These are phyloP conservation scores for Lacanobia oleracea DNA, from an alignment of 2,888 invertebrate species.

Conservation along the genomic window DNA sequence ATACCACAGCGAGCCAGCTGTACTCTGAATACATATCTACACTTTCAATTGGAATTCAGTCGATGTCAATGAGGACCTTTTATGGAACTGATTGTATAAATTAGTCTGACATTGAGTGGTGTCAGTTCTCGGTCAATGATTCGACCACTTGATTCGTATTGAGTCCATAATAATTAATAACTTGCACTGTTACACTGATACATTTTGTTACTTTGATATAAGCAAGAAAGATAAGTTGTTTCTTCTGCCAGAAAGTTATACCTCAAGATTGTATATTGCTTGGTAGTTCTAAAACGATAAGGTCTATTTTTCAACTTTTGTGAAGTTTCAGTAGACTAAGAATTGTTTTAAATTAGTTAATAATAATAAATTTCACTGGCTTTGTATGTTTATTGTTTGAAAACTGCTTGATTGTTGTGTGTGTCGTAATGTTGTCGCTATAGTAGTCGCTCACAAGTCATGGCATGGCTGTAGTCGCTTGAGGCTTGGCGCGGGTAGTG, in stretches of 20 bases:
- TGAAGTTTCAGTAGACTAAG: background rate
- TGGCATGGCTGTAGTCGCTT: slow-evolving; percentile 31
- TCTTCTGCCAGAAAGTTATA: background rate
- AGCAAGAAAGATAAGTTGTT: background rate
- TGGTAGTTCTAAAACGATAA: background rate
- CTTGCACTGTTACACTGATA: background rate
- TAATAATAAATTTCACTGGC: background rate
- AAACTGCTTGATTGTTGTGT: slow-evolving; percentile 19
- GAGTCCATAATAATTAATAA: background rate
- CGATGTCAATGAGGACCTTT: slow-evolving; percentile 31
- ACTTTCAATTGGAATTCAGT: slow-evolving; percentile 38
- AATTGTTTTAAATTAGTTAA: background rate
- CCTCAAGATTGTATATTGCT: background rate
- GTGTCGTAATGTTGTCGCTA: slow-evolving; percentile 12
- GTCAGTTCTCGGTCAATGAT: slow-evolving; percentile 49
- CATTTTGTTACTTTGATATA: slow-evolving; percentile 2
- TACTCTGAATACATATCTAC: slow-evolving; percentile 17
- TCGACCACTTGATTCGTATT: slow-evolving; percentile 14
- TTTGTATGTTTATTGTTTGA: background rate
- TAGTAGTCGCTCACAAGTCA: slow-evolving; percentile 21
- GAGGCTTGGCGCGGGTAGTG: slow-evolving; percentile 19
- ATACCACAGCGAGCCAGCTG: background rate
- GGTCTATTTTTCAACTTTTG: background rate
- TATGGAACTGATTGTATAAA: slow-evolving; percentile 48
- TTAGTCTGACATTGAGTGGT: slow-evolving; percentile 51